Percentiles rank a stretch among this genome's conserved stretches.
phyloP scores from a whole-genome alignment of 2,113 vertebrate species.

The Propithecus coquereli region DNA sequence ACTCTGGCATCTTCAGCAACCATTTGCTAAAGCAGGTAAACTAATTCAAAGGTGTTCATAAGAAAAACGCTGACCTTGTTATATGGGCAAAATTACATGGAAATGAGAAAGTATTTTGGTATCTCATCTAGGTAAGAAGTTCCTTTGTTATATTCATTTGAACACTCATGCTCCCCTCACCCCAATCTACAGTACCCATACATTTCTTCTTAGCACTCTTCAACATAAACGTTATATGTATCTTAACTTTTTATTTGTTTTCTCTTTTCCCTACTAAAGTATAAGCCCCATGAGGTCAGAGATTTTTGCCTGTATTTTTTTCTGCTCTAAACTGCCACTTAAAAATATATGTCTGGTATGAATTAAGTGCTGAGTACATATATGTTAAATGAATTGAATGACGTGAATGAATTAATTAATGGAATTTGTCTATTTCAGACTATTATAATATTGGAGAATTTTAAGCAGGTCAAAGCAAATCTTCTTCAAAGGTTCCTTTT shows the following conservation, averaged over 20 bases:
- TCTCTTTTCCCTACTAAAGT: background rate
- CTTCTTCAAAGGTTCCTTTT: background rate
- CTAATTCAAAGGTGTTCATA: slow-evolving; percentile 9
- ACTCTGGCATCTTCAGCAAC: background rate
- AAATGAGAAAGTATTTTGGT: background rate
- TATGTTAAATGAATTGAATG: background rate
- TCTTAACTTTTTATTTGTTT: background rate
- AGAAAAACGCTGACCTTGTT: background rate
- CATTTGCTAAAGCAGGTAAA: background rate
- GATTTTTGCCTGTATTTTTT: background rate
- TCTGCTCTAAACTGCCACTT: background rate
- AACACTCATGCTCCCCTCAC: fast-evolving
- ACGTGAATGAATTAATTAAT: background rate
- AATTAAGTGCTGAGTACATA: background rate
- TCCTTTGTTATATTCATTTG: background rate
- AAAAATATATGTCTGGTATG: background rate
- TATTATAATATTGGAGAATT: background rate
- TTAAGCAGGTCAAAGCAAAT: background rate
- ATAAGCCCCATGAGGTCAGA: background rate
- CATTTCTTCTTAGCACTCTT: background rate
- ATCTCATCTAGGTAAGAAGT: background rate
- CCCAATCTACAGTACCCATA: background rate
- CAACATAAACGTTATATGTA: background rate
- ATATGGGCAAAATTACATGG: background rate
- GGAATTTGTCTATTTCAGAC: background rate